Percentiles rank a stretch among this genome's conserved stretches.
phyloP scores from a whole-genome alignment of 2,113 vertebrate genomes.

The Megaceryle maxima region DNA sequence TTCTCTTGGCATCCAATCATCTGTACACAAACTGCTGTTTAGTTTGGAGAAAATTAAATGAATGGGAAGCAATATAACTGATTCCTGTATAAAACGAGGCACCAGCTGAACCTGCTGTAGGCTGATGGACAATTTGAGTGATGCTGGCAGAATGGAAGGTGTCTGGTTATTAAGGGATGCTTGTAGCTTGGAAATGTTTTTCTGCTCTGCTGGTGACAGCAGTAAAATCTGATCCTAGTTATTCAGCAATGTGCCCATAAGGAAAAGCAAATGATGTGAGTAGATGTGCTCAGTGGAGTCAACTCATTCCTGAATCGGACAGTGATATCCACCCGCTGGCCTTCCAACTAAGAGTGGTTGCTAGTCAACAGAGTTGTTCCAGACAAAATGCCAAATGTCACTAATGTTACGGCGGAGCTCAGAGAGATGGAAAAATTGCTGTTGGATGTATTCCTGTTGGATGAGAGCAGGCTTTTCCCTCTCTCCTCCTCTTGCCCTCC shows the following conservation, averaged over 20 bases:
- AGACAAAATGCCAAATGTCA: constrained; percentile 67
- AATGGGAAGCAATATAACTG: background rate
- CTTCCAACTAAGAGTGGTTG: constrained; percentile 9
- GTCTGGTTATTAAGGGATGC: background rate
- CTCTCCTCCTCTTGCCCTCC: background rate
- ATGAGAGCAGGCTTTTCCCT: background rate
- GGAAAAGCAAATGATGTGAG: background rate
- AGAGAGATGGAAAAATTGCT: background rate
- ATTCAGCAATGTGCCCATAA: background rate
- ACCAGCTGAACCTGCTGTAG: background rate
- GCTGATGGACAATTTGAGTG: background rate
- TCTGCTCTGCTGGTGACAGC: background rate
- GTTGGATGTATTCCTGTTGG: constrained; percentile 34
- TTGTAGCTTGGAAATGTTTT: background rate
- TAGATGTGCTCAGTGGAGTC: background rate
- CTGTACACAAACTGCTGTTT: background rate
- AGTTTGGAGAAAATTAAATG: background rate
- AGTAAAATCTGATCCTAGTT: background rate
- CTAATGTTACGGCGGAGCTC: background rate
- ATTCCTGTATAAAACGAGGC: background rate
- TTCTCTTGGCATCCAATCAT: background rate
- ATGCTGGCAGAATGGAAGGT: background rate
- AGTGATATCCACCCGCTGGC: constrained; percentile 2
- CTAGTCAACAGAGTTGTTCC: constrained; percentile 36
- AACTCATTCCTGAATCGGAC: background rate